These are phyloP conservation scores for Halcyon senegalensis DNA, from an alignment of 2,113 vertebrate genomes.

Conservation along the genomic window DNA sequence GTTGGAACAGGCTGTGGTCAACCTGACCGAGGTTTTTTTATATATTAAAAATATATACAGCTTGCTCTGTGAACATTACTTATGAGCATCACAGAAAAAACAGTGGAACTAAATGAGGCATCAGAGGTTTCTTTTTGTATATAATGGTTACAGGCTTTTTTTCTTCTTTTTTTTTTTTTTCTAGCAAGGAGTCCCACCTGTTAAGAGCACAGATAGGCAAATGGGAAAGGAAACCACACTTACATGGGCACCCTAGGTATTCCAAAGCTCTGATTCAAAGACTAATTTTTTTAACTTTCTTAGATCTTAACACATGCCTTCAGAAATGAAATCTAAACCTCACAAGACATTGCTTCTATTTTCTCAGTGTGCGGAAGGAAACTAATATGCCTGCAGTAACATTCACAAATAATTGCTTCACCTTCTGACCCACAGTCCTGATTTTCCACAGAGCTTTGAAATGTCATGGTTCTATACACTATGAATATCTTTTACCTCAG, in stretches of 20 bases:
- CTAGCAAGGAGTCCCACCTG: not conserved
- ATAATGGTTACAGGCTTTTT: not conserved
- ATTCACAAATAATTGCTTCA: conserved; percentile 46
- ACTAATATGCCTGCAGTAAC: conserved; percentile 13
- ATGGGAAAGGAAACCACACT: not conserved
- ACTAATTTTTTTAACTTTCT: conserved; percentile 7
- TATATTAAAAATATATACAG: not conserved
- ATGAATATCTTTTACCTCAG: conserved; percentile 5
- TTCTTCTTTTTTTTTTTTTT: not conserved
- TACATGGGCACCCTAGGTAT: not conserved
- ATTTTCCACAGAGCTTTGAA: conserved; percentile 44
- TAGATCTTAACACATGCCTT: not conserved
- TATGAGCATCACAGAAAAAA: not conserved
- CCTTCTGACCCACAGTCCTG: conserved; percentile 7
- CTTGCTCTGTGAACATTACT: not conserved
- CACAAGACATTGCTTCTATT: not conserved
- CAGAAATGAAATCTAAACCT: conserved; percentile 10
- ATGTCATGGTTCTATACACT: conserved; percentile 12
- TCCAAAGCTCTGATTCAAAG: not conserved
- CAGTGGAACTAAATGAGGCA: not conserved
- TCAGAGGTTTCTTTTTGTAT: not conserved
- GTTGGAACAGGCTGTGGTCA: not conserved
- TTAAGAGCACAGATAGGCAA: not conserved
- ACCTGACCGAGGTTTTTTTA: not conserved
- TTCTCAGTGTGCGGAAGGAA: conserved; percentile 3